Conservation (phyloP, 2,113 vertebrate genomes). For the Heterochromis multidens region DNA sequence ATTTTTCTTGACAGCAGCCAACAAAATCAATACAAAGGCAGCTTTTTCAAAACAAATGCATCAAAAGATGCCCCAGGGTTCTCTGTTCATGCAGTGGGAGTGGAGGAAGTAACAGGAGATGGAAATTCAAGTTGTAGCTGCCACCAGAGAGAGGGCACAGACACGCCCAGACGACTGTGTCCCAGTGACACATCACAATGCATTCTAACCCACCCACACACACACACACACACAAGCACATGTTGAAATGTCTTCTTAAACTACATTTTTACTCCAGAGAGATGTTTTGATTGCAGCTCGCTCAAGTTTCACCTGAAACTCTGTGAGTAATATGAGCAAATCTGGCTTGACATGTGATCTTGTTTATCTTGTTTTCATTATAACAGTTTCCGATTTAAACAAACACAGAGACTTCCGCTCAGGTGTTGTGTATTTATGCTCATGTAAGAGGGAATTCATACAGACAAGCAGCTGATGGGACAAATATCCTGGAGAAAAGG, state of each 20-base stretch:
- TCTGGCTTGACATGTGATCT: not conserved
- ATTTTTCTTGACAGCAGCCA: not conserved
- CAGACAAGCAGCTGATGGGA: not conserved
- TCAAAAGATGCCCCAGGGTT: not conserved
- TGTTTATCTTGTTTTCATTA: not conserved
- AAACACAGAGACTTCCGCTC: not conserved
- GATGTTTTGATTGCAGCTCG: not conserved
- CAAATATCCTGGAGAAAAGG: not conserved
- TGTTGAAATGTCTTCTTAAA: not conserved
- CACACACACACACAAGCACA: not conserved
- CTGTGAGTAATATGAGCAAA: not conserved
- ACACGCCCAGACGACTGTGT: slow-evolving; percentile 16
- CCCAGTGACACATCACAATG: not conserved
- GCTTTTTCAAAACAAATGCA: not conserved
- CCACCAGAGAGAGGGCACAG: not conserved
- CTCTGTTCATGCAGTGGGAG: not conserved
- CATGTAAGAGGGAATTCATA: not conserved
- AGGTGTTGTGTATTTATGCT: not conserved
- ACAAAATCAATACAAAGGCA: not conserved
- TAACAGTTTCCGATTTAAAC: not conserved
- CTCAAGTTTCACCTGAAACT: slow-evolving; percentile 24
- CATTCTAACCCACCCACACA: not conserved
- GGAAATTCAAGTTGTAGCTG: not conserved
- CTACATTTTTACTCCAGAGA: not conserved
- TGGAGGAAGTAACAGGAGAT: not conserved